Percentiles rank a stretch among this genome's conserved stretches.
Conservation (phyloP, 1,140 invertebrate genomes). For the Polypedilum pembai region DNA sequence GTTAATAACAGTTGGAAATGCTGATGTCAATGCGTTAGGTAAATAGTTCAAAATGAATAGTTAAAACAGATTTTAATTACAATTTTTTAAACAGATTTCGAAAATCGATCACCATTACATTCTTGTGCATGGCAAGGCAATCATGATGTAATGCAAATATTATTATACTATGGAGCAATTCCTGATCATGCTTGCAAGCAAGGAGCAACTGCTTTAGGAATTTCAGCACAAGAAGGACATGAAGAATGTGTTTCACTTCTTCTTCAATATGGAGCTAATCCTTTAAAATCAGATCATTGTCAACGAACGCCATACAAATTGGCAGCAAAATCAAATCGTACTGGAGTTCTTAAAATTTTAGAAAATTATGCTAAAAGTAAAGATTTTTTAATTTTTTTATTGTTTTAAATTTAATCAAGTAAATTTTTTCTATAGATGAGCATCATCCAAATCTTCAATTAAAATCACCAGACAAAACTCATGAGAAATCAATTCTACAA, state of each 20-base stretch:
- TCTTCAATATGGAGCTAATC: slow-evolving; percentile 83
- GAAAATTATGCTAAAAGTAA: slow-evolving; percentile 43
- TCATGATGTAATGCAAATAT: slow-evolving; percentile 68
- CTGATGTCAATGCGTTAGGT: slow-evolving; percentile 71
- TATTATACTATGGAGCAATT: slow-evolving; percentile 68
- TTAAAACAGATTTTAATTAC: no score
- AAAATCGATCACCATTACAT: slow-evolving; percentile 81
- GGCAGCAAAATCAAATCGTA: slow-evolving; percentile 49
- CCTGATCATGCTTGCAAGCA: slow-evolving; percentile 89
- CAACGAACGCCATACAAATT: slow-evolving; percentile 57
- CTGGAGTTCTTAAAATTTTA: slow-evolving; percentile 42
- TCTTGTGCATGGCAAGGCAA: slow-evolving; percentile 95
- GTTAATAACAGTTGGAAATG: slow-evolving; percentile 64
- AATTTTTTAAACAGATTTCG: slow-evolving; percentile 55
- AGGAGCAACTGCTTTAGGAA: slow-evolving; percentile 84
- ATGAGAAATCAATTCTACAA: slow-evolving; percentile 30
- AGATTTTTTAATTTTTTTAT: background rate
- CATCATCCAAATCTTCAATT: slow-evolving; percentile 40
- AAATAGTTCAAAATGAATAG: no score
- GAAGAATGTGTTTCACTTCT: slow-evolving; percentile 81
- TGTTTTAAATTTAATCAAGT: background rate
- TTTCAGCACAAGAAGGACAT: slow-evolving; percentile 82
- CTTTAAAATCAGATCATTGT: slow-evolving; percentile 84
- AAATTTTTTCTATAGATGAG: slow-evolving; percentile 33
- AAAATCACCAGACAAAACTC: slow-evolving; percentile 42